These are phyloP conservation scores for Percina caprodes DNA, from an alignment of 2,113 vertebrate genomes.

Conservation along the genomic window DNA sequence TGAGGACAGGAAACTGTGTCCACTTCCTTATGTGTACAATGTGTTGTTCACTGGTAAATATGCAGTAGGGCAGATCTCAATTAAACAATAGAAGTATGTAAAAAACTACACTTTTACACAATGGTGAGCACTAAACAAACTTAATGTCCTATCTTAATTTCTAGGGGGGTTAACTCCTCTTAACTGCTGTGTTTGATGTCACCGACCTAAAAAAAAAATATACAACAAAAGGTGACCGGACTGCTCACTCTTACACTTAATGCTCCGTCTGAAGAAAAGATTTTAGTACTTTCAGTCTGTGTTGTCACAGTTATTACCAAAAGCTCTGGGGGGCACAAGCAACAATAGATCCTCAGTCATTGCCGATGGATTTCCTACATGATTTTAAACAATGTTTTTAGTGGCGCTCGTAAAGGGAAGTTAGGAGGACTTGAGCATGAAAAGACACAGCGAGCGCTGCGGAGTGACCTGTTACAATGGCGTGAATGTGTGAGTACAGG, in stretches of 20 bases:
- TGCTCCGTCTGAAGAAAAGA: conserved; percentile 49
- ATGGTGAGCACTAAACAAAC: conserved; percentile 23
- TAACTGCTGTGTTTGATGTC: conserved; percentile 26
- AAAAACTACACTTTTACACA: conserved; percentile 44
- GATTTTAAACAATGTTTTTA: conserved; percentile 81
- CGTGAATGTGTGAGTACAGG: conserved; percentile 56
- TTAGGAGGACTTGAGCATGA: conserved; percentile 67
- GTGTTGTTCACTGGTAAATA: conserved; percentile 55
- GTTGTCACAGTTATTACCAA: conserved; percentile 72
- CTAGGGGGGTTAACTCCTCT: background rate
- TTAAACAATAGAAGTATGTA: conserved; percentile 56
- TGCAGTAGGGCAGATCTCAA: conserved; percentile 59
- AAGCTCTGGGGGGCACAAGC: conserved; percentile 46
- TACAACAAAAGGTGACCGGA: conserved; percentile 50
- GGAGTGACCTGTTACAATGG: conserved; percentile 60
- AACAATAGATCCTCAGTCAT: conserved; percentile 64
- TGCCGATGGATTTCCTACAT: conserved; percentile 76
- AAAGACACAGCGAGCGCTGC: conserved; percentile 51
- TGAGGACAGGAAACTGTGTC: conserved; percentile 28
- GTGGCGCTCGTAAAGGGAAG: conserved; percentile 75
- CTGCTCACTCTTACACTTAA: conserved; percentile 50
- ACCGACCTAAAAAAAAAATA: conserved; percentile 27
- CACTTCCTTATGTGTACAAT: conserved; percentile 52
- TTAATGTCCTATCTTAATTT: conserved; percentile 7
- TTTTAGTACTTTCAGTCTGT: conserved; percentile 48